Conservation (phyloP, 2,888 invertebrate genomes). For the Caenorhabditis sinica region DNA sequence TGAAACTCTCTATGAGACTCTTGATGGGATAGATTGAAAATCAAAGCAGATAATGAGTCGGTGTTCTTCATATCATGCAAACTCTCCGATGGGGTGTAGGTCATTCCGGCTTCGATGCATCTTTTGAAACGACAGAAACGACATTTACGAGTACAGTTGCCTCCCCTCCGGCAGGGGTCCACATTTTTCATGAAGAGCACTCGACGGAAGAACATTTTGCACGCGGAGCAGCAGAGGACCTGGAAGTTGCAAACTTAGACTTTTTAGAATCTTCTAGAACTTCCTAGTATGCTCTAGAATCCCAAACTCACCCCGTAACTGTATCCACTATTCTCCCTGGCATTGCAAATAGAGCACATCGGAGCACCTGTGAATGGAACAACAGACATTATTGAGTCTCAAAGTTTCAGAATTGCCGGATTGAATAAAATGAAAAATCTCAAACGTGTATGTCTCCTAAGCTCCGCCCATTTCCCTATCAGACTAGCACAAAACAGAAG, state of each 20-base stretch:
- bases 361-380: too few relatives aligned
- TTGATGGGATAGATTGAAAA: not conserved
- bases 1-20: conserved; percentile 4
- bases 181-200: not conserved
- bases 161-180: not conserved
- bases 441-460: too few relatives aligned
- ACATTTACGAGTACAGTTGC: not conserved
- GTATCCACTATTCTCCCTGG: not conserved
- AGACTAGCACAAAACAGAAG: too few relatives aligned
- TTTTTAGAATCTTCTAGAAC: not conserved
- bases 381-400: too few relatives aligned
- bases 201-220: conserved; percentile 45
- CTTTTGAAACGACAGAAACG: conserved; percentile 20
- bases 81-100: conserved; percentile 10
- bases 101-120: conserved; percentile 38
- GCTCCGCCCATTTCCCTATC: too few relatives aligned
- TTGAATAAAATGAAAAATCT: too few relatives aligned
- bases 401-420: too few relatives aligned
- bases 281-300: not conserved
- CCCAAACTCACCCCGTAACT: conserved; percentile 12
- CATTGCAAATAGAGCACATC: conserved; percentile 13
- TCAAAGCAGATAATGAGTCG: conserved; percentile 1
- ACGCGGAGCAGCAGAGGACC: conserved; percentile 22
- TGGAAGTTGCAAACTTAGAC: conserved; percentile 5
- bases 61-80: not conserved